Evolutionary conservation across 2,888 invertebrate species (phyloP).

Genomic region (Plagiodera versicolora): DNA sequence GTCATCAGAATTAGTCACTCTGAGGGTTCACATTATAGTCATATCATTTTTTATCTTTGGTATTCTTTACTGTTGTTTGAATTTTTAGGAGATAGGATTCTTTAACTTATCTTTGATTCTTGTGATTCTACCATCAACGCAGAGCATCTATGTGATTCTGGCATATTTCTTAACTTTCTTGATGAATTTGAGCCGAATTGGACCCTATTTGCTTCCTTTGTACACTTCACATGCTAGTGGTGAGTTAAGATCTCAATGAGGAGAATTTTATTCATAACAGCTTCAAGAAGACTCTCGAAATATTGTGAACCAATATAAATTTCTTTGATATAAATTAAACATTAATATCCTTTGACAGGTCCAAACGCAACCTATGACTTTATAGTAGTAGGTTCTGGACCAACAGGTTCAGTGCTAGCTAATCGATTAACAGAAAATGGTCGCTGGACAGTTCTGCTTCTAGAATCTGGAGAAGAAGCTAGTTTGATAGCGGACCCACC

Average conservation of each 20-base stretch:
- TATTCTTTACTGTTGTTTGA: no score
- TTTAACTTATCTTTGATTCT: neutral
- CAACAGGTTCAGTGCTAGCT: slow-evolving; percentile 76
- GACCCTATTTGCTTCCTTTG: neutral
- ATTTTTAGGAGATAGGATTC: neutral
- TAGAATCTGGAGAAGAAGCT: slow-evolving; percentile 74
- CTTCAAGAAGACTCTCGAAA: no score
- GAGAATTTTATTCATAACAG: no score
- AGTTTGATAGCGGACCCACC: slow-evolving; percentile 75
- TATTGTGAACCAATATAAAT: no score
- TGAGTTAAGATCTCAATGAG: neutral
- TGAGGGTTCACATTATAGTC: no score
- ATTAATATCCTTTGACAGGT: neutral
- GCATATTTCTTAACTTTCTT: neutral
- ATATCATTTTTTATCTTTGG: no score
- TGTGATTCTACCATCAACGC: neutral
- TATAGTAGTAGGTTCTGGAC: slow-evolving; percentile 78
- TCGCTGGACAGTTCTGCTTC: slow-evolving; percentile 66
- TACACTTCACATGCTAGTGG: neutral
- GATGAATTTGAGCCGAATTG: neutral
- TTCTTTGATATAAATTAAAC: no score
- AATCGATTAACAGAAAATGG: slow-evolving; percentile 71
- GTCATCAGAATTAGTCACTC: no score
- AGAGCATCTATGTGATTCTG: neutral
- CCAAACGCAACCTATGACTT: slow-evolving; percentile 65